A percentile compares a stretch with the other conserved stretches of the same genome.
phyloP scores from a whole-genome alignment of 2,113 vertebrate species.

The Cyphomyrus plagiostoma region DNA sequence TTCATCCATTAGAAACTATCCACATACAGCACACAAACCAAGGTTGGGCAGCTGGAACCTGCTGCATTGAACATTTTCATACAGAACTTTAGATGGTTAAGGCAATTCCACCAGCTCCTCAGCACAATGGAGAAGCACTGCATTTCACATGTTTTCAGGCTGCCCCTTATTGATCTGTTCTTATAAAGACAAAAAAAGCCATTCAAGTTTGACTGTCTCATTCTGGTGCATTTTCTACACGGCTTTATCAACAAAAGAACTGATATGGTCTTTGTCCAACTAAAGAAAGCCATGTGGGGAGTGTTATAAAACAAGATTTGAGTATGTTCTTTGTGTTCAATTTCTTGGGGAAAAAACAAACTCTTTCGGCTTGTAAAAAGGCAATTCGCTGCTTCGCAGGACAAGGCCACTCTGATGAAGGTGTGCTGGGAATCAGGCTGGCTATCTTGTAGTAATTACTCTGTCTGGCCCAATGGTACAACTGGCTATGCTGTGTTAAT shows the following conservation, averaged over 20 bases:
- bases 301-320: background rate
- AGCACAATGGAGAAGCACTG: background rate
- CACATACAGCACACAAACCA: background rate
- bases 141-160: background rate
- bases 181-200: background rate
- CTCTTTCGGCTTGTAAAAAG: background rate
- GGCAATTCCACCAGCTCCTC: background rate
- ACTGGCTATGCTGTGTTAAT: background rate
- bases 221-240: background rate
- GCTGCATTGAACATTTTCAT: background rate
- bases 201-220: background rate
- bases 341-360: background rate
- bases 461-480: background rate
- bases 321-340: background rate
- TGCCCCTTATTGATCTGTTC: background rate
- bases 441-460: constrained; percentile 8
- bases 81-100: background rate
- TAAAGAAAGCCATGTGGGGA: background rate
- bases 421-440: background rate
- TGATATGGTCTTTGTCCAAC: background rate
- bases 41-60: background rate
- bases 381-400: background rate
- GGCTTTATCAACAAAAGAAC: background rate
- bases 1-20: background rate
- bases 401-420: background rate